Evolutionary conservation across 2,888 invertebrate genomes (phyloP), one percentile per base, ranked within the genome.

Genomic region (Cyrtodaria siliqua): DNA sequence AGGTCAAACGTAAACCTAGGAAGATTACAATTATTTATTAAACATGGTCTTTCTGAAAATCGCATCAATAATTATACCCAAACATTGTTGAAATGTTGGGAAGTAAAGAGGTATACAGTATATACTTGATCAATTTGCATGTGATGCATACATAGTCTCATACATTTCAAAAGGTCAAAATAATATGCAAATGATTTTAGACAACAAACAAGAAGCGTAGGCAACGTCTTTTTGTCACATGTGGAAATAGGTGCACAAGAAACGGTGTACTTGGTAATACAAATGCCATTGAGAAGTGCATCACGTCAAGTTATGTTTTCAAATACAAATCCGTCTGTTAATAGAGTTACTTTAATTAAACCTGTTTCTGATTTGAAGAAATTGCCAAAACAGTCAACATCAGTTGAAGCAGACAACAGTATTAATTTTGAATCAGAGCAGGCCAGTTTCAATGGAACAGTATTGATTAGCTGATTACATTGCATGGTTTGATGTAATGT

Each of bases 231-330:
- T 52, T 38, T 84, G n/a, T 67, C 66, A 14, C 63, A 57, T 68
- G 73, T 80, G 29, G 79, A 83, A 66, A 66, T 81, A 20, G 69
- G 73, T 55, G 79, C 79, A n/a, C 84, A 82, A 50, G 81, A 84
- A 61, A 81, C 82, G 14, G 72, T 53, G 9, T 82, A 80, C 63
- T 33, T 83, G 9, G 52, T 81, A 2, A 55, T 82, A 2, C 82
- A 82, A 62, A 70, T 79, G 64, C 71, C 75, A 29, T 44, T 75
- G n/a, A 24, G 68, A 24, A 71, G 61, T 50, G n/a, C 27, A 33
- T 62, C 72, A 2, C 20, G 71, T n/a, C 50, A 68, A n/a, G 62
- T 76, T 40, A 26, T 64, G 2, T 82, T 79, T 44, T 27, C 79
- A 9, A 29, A 78, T 42, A 78, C 78, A 55, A 53, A 26, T 47